phyloP scores from a whole-genome alignment of 1,140 invertebrate genomes.

The Nasonia longicornis region DNA sequence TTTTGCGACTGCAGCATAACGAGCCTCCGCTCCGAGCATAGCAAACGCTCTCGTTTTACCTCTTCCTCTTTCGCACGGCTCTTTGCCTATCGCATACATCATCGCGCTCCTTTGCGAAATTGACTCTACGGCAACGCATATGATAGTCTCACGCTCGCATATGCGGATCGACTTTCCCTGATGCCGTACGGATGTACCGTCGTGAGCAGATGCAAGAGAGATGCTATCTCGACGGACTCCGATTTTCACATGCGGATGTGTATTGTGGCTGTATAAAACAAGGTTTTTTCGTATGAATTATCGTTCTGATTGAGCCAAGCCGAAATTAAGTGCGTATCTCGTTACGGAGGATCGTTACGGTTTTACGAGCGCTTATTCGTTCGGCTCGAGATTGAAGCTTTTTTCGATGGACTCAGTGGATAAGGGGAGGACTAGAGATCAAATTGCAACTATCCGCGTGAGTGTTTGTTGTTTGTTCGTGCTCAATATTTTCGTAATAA shows the following conservation, averaged over 20 bases:
- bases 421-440: no score
- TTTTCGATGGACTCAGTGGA: neutral
- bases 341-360: neutral
- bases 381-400: neutral
- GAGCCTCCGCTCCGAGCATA: neutral
- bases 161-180: slow-evolving; percentile 15
- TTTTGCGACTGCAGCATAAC: neutral
- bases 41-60: neutral
- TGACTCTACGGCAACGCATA: neutral
- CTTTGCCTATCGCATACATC: neutral
- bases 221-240: neutral
- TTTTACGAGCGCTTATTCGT: neutral
- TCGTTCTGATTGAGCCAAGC: neutral
- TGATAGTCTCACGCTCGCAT: slow-evolving; percentile 10
- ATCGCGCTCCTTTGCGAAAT: neutral
- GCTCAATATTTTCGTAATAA: no score
- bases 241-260: neutral
- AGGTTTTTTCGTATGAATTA: neutral
- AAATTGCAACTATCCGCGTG: no score
- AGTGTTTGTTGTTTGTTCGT: no score
- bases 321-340: neutral
- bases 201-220: neutral
- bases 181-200: neutral
- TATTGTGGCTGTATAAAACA: neutral
- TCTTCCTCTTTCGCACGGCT: slow-evolving; percentile 5